These are phyloP conservation scores for Geococcyx californianus DNA, from an alignment of 2,113 vertebrate species.

Conservation along the genomic window DNA sequence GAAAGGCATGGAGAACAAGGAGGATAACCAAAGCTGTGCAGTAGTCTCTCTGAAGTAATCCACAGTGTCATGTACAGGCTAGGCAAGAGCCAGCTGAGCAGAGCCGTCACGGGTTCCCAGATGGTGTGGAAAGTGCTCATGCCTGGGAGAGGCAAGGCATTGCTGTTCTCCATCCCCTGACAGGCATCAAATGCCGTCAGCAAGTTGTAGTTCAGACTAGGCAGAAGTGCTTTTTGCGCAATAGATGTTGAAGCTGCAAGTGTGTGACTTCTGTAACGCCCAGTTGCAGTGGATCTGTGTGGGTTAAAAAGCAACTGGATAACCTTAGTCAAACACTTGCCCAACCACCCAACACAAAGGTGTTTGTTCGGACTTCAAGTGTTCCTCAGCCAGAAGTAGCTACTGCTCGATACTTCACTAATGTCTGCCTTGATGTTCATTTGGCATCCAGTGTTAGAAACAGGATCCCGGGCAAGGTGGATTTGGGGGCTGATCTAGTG, in stretches of 20 bases:
- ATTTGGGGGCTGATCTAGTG: neutral
- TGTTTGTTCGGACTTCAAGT: neutral
- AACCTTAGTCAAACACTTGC: neutral
- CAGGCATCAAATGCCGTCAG: neutral
- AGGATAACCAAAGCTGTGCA: neutral
- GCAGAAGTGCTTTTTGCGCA: neutral
- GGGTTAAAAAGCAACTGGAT: neutral
- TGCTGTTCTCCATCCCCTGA: neutral
- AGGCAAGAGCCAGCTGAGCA: neutral
- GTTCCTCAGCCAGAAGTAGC: neutral
- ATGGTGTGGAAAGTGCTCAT: neutral
- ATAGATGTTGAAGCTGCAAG: too few species aligned
- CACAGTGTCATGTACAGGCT: neutral
- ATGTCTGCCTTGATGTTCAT: neutral
- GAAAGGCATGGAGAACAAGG: neutral
- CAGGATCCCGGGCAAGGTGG: neutral
- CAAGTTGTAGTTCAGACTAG: neutral
- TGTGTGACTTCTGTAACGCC: neutral
- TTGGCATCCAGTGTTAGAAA: neutral
- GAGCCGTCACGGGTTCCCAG: accelerated
- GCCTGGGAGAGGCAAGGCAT: neutral
- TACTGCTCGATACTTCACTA: neutral
- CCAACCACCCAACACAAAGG: neutral
- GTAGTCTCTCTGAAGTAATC: neutral
- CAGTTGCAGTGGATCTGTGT: neutral